Conservation (phyloP, 1,140 invertebrate species). For the Littorina saxatilis region DNA sequence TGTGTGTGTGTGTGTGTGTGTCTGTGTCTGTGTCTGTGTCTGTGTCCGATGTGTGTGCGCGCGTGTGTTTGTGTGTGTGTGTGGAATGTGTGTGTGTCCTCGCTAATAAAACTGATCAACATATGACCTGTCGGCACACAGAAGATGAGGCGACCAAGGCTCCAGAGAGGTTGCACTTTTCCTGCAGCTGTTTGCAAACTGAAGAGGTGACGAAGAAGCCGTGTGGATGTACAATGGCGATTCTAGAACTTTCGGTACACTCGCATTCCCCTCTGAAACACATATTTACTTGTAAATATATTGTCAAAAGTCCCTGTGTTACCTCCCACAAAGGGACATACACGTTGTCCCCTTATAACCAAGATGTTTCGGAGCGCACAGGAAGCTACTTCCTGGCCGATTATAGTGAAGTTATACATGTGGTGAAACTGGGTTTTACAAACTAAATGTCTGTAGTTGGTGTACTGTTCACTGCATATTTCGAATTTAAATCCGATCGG, state of each 20-base stretch:
- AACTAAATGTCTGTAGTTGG: too few species aligned
- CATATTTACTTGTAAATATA: too few species aligned
- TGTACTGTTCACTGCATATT: too few species aligned
- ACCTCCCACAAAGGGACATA: too few species aligned
- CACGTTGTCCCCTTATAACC: too few species aligned
- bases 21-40: conserved; percentile 9
- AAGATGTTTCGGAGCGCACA: too few species aligned
- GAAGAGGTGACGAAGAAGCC: not conserved
- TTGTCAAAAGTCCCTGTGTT: too few species aligned
- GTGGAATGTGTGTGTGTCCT: not conserved
- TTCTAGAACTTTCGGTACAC: not conserved
- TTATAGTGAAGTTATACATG: too few species aligned
- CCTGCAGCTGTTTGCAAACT: not conserved
- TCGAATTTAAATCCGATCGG: too few species aligned
- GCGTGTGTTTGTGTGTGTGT: not conserved
- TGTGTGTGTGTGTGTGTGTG: conserved; percentile 4
- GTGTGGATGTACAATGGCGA: not conserved
- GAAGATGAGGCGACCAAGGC: not conserved
- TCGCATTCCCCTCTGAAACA: too few species aligned
- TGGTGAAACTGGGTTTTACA: too few species aligned
- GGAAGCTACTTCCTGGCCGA: too few species aligned
- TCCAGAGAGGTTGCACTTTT: not conserved
- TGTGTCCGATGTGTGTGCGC: not conserved
- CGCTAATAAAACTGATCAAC: not conserved
- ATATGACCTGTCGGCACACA: not conserved